Evolutionary conservation across 2,888 invertebrate genomes (phyloP).

Genomic region (Heliconius erato): DNA sequence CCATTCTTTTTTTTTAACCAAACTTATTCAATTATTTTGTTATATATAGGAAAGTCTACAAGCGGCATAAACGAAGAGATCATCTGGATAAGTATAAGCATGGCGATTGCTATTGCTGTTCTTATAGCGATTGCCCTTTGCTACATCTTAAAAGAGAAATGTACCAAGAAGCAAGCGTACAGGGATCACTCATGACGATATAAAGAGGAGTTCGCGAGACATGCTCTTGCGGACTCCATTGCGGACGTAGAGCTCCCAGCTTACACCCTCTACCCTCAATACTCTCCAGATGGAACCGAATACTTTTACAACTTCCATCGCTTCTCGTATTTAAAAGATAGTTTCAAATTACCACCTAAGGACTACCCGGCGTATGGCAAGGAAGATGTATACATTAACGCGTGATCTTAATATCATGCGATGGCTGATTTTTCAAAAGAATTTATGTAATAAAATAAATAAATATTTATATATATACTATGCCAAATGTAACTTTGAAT

Average conservation of each 20-base stretch:
- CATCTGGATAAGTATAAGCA: slow-evolving; percentile 95
- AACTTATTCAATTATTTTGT: too few species aligned
- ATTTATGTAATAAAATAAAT: slow-evolving; percentile 24
- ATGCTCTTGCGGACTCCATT: slow-evolving; percentile 79
- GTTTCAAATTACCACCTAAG: slow-evolving; percentile 78
- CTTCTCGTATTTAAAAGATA: slow-evolving; percentile 77
- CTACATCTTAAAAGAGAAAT: slow-evolving; percentile 93
- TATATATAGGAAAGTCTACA: slow-evolving; percentile 89
- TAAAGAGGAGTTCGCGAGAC: slow-evolving; percentile 82
- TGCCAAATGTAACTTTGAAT: slow-evolving; percentile 46
- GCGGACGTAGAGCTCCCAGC: slow-evolving; percentile 73
- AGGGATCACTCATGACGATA: slow-evolving; percentile 89
- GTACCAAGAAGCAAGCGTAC: slow-evolving; percentile 90
- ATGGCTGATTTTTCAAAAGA: slow-evolving; percentile 19
- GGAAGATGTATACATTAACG: slow-evolving; percentile 79
- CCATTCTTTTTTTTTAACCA: too few species aligned
- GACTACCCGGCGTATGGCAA: slow-evolving; percentile 72
- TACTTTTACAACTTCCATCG: slow-evolving; percentile 82
- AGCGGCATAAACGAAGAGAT: slow-evolving; percentile 95
- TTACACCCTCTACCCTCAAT: slow-evolving; percentile 80
- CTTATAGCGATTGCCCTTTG: slow-evolving; percentile 93
- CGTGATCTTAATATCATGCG: slow-evolving; percentile 62
- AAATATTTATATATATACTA: slow-evolving; percentile 39
- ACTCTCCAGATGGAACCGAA: slow-evolving; percentile 81
- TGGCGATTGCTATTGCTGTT: slow-evolving; percentile 93